Base-by-base conservation (phyloP, 2,797 vertebrate genomes). In the Brachyalestes nurse region DNA sequence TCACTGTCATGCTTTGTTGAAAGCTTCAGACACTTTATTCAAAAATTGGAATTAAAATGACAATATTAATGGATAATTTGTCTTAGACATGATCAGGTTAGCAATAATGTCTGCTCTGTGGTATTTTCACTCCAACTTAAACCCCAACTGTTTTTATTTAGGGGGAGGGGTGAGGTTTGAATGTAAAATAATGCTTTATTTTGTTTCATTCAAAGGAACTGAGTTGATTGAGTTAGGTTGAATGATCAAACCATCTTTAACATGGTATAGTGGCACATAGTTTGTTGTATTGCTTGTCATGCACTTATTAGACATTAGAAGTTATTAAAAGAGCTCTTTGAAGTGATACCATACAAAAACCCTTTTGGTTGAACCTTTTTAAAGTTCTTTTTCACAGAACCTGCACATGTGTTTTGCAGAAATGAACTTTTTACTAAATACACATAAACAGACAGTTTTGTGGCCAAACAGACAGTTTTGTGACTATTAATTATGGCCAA, bases 11-110 rank as follows among this genome's bases (percentile, higher is more conserved):
- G 76, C 77, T 78, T 66, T 71, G 75, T 61, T 47, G 84, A 72
- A 79, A 76, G 58, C 58, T 5, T 65, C 82, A 87, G 89, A 91
- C 83, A 89, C 88, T 87, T 87, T 7, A 60, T 21, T 66, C 57
- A 10, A 5, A 60, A 79, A 77, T 81, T 77, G 74, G 25, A 58
- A 66, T 75, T 65, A 76, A 80, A 82, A 92, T 90, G 81, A 86
- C 75, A 61, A 83, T 80, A 72, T 74, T 88, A 85, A 90, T 90
- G 82, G 76, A 45, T 85, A 79, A 89, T 91, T 89, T 88, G 76
- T 85, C 81, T 66, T 80, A 75, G 80, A 84, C 85, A 81, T 87
- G 76, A 79, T 51, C 72, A 65, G 83, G 86, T 89, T 86, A 89
- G 90, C 80, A 81, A 77, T 80, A 85, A 70, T 67, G 34, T 83